Conservation (phyloP, 2,113 vertebrate genomes). For the Thinocorus orbignyianus region DNA sequence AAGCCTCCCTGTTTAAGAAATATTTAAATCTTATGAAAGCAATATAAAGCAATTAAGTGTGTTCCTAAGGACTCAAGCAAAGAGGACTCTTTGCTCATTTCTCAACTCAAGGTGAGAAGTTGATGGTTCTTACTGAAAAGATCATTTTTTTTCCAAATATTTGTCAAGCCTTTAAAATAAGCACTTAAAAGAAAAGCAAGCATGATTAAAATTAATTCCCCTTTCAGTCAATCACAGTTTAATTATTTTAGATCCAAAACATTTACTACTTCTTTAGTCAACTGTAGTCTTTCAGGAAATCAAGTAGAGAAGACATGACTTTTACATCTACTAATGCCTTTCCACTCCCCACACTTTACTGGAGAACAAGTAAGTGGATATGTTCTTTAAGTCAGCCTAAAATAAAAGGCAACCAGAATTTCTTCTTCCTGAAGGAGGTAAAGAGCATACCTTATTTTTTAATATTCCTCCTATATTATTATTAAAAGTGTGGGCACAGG, state of each 20-base stretch:
- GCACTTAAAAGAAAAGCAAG: neutral
- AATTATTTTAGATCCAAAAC: neutral
- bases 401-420: neutral
- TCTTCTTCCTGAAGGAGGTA: neutral
- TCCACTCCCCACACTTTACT: neutral
- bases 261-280: neutral
- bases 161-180: constrained; percentile 8
- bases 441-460: neutral
- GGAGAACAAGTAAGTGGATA: neutral
- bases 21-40: neutral
- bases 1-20: neutral
- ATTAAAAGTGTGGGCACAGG: neutral
- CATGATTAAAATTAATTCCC: neutral
- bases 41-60: neutral
- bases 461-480: neutral
- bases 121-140: constrained; percentile 13
- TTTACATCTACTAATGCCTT: neutral
- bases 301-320: neutral
- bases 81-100: neutral
- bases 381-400: neutral
- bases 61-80: neutral
- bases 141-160: neutral
- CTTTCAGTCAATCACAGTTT: neutral
- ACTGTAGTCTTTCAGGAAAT: neutral
- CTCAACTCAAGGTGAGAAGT: neutral